Base-by-base conservation (phyloP, 1,140 invertebrate species). In the Aphelenchoides avenae region DNA sequence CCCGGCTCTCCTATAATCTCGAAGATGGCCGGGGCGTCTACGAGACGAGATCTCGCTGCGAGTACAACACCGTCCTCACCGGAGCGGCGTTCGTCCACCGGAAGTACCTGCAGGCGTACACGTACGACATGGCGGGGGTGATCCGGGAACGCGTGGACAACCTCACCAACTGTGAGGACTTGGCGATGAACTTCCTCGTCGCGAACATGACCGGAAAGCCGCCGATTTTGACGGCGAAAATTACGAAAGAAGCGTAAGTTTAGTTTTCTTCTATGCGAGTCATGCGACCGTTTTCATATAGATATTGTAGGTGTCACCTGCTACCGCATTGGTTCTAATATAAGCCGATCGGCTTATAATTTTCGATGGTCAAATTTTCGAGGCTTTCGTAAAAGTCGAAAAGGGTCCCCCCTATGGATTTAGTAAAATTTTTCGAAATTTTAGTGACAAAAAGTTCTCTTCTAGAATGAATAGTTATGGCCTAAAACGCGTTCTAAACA, bases 61-160 rank as follows among this genome's bases (percentile, higher is more conserved):
- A 66, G 15, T 39, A 61, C 15, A 61, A 61, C 13, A 66, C 66
- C 33, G 52, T 61, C 18, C 62, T 61, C 6, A 66, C 58, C 20
- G 54, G 44, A 20, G 58, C 60, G 4, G 62, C 62, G 15, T 61
- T 61, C 31, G 26, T 61, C 26, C 58, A 61, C 40, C 49, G 61
- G 11, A 37, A 20, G 27, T 53, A 49, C 22, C 51, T 53, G 18
- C 24, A 30, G 4, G 43, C 88, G 43, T 97, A 98, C 78, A 91
- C 87, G 56, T 86, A 93, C 73, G 85, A 85, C 77, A 84, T 98
- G 80, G 89, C 91, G 1, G 86, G 89, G 77, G 88, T 87, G 13
- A 89, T 98, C 50, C 80, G 91, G 33, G 89, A 93, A 71, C 92
- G 95, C 82, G 92, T 98, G 6, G 93, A 98, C 78, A 89, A 95